Conservation (phyloP, 1,140 invertebrate genomes). For the Drosophila cardini region DNA sequence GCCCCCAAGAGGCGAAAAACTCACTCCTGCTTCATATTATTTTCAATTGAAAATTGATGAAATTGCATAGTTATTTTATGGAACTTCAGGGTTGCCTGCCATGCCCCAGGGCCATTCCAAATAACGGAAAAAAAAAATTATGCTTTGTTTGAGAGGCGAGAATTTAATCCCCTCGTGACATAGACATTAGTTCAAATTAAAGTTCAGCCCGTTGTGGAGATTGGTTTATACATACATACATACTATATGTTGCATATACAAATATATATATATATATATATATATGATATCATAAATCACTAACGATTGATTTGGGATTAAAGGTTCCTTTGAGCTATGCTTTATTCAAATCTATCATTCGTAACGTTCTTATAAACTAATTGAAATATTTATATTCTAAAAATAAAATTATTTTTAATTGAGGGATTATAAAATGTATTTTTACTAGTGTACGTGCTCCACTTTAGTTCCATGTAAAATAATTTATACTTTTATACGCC, state of each 20-base stretch:
- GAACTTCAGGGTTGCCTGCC: background rate
- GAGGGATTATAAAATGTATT: too few species aligned
- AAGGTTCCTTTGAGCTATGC: too few species aligned
- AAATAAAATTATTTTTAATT: too few species aligned
- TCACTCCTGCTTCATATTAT: slow-evolving; percentile 22
- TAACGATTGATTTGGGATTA: too few species aligned
- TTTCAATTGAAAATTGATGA: slow-evolving; percentile 51
- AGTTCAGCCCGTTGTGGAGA: background rate
- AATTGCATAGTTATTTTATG: slow-evolving; percentile 4
- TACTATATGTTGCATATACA: background rate
- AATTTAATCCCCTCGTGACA: slow-evolving; percentile 4
- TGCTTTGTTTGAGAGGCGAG: slow-evolving; percentile 3
- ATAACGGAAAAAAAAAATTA: slow-evolving; percentile 11
- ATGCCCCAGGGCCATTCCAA: slow-evolving; percentile 1
- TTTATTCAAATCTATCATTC: too few species aligned
- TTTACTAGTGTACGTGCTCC: too few species aligned
- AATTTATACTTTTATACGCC: background rate
- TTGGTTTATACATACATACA: background rate
- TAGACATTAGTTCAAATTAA: background rate
- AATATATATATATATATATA: background rate
- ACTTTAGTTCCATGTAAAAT: too few species aligned
- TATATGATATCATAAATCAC: background rate
- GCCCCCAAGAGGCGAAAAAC: slow-evolving; percentile 13
- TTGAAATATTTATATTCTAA: too few species aligned
- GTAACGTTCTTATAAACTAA: too few species aligned